A percentile compares a stretch with the other conserved stretches of the same genome.
These are phyloP conservation scores for Cherax destructor DNA, from an alignment of 1,140 invertebrate genomes.

Conservation along the genomic window DNA sequence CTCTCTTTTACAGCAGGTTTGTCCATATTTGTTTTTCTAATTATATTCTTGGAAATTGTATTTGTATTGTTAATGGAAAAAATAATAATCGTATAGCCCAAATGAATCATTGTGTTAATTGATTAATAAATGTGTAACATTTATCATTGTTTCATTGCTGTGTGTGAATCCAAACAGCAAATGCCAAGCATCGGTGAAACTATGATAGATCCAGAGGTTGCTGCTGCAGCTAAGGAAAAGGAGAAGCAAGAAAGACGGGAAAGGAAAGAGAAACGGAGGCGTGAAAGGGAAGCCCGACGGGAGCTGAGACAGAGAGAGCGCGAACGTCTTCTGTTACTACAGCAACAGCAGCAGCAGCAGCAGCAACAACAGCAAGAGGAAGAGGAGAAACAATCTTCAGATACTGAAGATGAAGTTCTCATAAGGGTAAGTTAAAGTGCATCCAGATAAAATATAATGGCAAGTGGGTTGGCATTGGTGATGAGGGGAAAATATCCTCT, in stretches of 20 bases:
- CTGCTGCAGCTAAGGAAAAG: conserved; percentile 73
- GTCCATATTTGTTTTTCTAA: background rate
- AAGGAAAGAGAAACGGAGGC: conserved; percentile 74
- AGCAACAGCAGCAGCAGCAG: conserved; percentile 12
- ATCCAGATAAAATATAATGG: background rate
- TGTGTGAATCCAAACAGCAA: conserved; percentile 2
- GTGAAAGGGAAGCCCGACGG: conserved; percentile 19
- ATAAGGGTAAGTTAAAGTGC: conserved; percentile 67
- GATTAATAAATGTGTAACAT: background rate
- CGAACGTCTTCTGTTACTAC: conserved; percentile 1
- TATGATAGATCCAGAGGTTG: conserved; percentile 40
- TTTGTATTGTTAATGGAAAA: too few relatives aligned
- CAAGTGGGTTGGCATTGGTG: too few relatives aligned
- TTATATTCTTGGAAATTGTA: too few relatives aligned
- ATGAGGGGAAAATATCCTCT: too few relatives aligned
- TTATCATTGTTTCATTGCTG: background rate
- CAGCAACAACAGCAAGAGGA: conserved; percentile 1
- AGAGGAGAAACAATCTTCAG: conserved; percentile 48
- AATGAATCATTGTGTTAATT: too few relatives aligned
- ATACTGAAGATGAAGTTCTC: conserved; percentile 71
- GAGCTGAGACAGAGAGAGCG: conserved; percentile 29
- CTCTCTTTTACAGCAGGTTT: conserved; percentile 68
- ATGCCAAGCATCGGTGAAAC: conserved; percentile 37
- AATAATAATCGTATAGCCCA: too few relatives aligned
- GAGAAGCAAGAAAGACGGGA: conserved; percentile 74